phyloP scores from a whole-genome alignment of 1,140 invertebrate species.

The Aphelenchoides fujianensis region DNA sequence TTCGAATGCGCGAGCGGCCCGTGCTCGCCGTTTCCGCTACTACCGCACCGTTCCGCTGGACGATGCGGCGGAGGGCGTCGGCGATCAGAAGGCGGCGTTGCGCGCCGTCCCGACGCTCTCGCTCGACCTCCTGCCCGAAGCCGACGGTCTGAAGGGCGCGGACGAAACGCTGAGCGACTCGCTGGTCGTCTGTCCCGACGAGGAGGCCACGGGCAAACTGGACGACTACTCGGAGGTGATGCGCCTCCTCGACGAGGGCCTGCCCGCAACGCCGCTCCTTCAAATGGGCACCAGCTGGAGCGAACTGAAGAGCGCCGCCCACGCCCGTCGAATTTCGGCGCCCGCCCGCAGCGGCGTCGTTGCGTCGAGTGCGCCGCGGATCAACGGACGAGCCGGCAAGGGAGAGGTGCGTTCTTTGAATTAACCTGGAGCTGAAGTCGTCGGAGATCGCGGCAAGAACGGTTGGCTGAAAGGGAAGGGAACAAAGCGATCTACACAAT shows the following conservation, averaged over 20 bases:
- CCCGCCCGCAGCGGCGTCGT: not conserved
- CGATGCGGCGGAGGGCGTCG: not conserved
- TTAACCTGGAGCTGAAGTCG: too few relatives aligned
- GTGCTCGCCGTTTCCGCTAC: constrained; percentile 2
- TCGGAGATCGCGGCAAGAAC: too few relatives aligned
- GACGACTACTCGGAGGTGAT: constrained; percentile 20
- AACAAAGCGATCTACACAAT: too few relatives aligned
- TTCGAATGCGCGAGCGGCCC: not conserved
- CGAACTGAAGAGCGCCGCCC: constrained; percentile 13
- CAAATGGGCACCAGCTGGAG: constrained; percentile 22
- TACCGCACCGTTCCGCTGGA: constrained; percentile 14
- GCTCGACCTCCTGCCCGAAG: constrained; percentile 3
- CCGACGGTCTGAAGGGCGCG: too few relatives aligned
- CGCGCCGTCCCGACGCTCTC: not conserved
- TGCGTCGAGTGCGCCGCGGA: not conserved
- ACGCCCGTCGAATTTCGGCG: not conserved
- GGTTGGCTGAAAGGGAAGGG: too few relatives aligned
- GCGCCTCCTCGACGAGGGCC: constrained; percentile 7
- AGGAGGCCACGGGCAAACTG: not conserved
- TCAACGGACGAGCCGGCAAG: too few relatives aligned
- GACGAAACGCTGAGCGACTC: constrained; percentile 1
- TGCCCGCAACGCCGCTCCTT: not conserved
- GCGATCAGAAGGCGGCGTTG: constrained; percentile 1
- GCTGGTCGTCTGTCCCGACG: constrained; percentile 3
- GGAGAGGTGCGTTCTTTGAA: too few relatives aligned